A percentile compares a stretch with the other conserved stretches of the same genome.
These are phyloP conservation scores for Ennomos erosarius DNA, from an alignment of 2,888 invertebrate genomes.

Conservation along the genomic window DNA sequence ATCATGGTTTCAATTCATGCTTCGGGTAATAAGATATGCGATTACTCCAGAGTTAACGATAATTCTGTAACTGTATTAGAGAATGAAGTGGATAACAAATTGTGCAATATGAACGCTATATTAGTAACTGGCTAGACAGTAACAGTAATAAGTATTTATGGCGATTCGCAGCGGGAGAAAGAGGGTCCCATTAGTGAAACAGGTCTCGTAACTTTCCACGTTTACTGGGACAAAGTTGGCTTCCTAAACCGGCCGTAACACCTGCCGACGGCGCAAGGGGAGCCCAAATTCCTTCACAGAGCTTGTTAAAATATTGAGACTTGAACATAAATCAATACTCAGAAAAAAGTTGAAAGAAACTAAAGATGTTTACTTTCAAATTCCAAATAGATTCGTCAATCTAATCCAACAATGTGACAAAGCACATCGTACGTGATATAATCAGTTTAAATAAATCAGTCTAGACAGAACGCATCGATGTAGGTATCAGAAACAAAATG, in stretches of 20 bases:
- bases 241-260: constrained; percentile 62
- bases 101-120: constrained; percentile 27
- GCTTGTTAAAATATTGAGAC: constrained; percentile 46
- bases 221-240: constrained; percentile 56
- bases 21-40: background rate
- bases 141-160: constrained; percentile 40
- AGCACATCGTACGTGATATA: background rate
- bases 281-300: constrained; percentile 52
- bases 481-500: too few relatives aligned
- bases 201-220: constrained; percentile 62
- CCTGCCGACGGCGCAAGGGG: constrained; percentile 60
- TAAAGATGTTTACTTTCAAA: constrained; percentile 4
- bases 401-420: constrained; percentile 2
- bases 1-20: constrained; percentile 18
- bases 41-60: constrained; percentile 5
- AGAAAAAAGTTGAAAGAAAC: constrained; percentile 5
- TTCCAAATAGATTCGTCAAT: constrained; percentile 5
- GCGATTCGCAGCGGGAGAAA: constrained; percentile 39
- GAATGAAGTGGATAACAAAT: constrained; percentile 23
- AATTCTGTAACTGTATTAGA: constrained; percentile 3
- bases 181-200: constrained; percentile 56
- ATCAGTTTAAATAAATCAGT: too few relatives aligned
- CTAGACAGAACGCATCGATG: too few relatives aligned
- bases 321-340: constrained; percentile 33
- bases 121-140: constrained; percentile 33